phyloP scores from a whole-genome alignment of 2,797 vertebrate genomes.

The Denticeps clupeoides region DNA sequence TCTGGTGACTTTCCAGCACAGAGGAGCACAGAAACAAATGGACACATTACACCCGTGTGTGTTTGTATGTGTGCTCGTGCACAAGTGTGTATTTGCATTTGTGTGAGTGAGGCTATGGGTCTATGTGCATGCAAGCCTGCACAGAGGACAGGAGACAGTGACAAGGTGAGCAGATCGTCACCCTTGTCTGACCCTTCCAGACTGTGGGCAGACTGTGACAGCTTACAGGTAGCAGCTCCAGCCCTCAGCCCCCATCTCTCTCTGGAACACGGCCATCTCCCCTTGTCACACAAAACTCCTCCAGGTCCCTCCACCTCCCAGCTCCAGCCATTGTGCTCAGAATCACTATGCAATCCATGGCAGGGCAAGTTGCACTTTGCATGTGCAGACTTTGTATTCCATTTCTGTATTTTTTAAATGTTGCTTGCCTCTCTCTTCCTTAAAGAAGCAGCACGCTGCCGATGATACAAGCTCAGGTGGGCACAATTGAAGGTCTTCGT shows the following conservation, averaged over 20 bases:
- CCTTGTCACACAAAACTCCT: not conserved
- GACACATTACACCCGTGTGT: no score
- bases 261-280: slow-evolving; percentile 3
- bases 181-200: not conserved
- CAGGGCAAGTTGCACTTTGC: not conserved
- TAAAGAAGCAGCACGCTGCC: no score
- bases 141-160: no score
- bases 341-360: not conserved
- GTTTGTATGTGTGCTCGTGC: no score
- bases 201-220: slow-evolving; percentile 2
- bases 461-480: no score
- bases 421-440: not conserved
- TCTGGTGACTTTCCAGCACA: not conserved
- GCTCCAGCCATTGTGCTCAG: not conserved
- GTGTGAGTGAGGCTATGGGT: no score
- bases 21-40: not conserved
- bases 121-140: no score
- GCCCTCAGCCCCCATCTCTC: slow-evolving; percentile 15
- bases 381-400: not conserved
- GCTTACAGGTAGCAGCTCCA: slow-evolving; percentile 19
- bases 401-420: not conserved
- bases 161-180: slow-evolving; percentile 18
- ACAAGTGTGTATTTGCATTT: no score
- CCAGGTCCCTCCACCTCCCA: not conserved
- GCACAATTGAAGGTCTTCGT: no score